Base-by-base conservation (phyloP, 1,140 invertebrate species). In the Pteromalus puparum region DNA sequence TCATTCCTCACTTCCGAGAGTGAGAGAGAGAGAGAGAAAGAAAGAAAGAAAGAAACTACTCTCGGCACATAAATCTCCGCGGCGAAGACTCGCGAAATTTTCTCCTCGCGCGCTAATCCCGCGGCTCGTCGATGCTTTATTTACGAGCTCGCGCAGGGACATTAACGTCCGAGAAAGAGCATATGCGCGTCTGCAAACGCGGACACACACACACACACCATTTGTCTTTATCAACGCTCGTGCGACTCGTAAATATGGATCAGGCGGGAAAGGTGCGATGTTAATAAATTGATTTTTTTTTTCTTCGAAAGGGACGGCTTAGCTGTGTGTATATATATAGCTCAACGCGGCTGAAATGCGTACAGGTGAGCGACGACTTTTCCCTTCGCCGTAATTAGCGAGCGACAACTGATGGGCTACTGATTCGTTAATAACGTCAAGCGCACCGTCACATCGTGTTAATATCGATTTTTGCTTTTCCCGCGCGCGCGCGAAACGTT, bases 191-290 rank as follows among this genome's bases (percentile, higher is more conserved):
- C 4, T 28, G 26, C 26, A 48, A 46, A 21, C 48, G 53, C 46
- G 30, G 4, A 34, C 30, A 34, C 30, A 34, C 30, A 5, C 30
- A 30, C 15, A 42, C 38, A 4, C 48, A 28, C 42, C 77, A 74
- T 84, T 84, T 84, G 77, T 84, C 77, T 75, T 80, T 84, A 84
- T 84, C 77, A 80, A 74, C 38, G 53, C 48, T 3, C 12, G 3
- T 9, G 38, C 38, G n/a, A 1, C 82, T 84, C 76, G 74, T 84
- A 84, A 84, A 84, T 84, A 84, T 84, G 76, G 48, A 84, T 80
- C 68, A 61, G 72, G 18, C 12, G 13, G 42, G 15, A n/a, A 73
- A 68, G 65, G 72, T 13, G 24, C 2, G 6, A 7, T 24, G 73
- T 70, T 77, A 82, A 82, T 75, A 30, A 82, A 75, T 82, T 82